These are phyloP conservation scores for Pheosia gnoma DNA, from an alignment of 2,888 invertebrate species.

Conservation along the genomic window DNA sequence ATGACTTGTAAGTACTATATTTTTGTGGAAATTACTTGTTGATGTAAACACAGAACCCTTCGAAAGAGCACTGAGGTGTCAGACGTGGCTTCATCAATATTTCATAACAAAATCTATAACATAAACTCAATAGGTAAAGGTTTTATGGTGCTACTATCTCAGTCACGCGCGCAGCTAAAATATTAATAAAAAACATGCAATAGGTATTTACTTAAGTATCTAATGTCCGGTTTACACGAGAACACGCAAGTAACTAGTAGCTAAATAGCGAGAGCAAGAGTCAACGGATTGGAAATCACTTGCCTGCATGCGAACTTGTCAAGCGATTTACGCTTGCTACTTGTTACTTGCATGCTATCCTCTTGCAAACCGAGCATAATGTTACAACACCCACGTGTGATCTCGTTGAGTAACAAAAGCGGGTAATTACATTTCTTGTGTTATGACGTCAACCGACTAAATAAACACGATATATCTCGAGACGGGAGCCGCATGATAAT, in stretches of 20 bases:
- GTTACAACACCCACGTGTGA: background rate
- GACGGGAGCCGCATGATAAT: constrained; percentile 30
- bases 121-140: constrained; percentile 14
- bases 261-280: no score
- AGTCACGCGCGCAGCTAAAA: background rate
- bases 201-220: background rate
- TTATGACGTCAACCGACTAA: constrained; percentile 12
- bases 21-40: no score
- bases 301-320: no score
- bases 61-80: constrained; percentile 1
- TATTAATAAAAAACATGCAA: background rate
- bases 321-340: background rate
- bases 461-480: constrained; percentile 16
- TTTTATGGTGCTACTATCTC: background rate
- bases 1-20: no score
- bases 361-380: no score
- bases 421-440: constrained; percentile 1
- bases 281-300: no score
- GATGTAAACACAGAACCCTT: no score
- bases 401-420: constrained; percentile 3
- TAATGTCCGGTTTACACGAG: no score
- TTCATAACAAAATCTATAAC: constrained; percentile 11
- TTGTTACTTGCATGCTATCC: no score
- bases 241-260: no score
- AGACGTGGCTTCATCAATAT: constrained; percentile 11